phyloP scores from a whole-genome alignment of 37 sponge, comb jelly and placozoan species.

The Lycopodina hypogea region DNA sequence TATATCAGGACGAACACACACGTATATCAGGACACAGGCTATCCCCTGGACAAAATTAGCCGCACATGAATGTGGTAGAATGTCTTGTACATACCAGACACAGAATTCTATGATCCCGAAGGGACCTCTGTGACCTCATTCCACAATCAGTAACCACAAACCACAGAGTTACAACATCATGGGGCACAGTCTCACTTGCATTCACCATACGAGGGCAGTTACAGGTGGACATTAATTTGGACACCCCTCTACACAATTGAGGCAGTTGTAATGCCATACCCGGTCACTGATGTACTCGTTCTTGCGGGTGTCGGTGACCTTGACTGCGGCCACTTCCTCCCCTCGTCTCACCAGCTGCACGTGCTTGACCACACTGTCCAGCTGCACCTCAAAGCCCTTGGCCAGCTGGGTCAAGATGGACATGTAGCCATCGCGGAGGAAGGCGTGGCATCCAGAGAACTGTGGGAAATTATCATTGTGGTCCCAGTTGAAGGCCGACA shows the following conservation, averaged over 20 bases:
- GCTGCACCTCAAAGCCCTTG: constrained; percentile 42
- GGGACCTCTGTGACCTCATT: too few relatives aligned
- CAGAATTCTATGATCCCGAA: too few relatives aligned
- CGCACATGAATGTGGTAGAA: too few relatives aligned
- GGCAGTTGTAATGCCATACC: constrained; percentile 9
- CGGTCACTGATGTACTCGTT: constrained; percentile 4
- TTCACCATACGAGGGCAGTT: too few relatives aligned
- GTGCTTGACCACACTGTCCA: constrained; percentile 43
- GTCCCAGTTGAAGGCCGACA: constrained; percentile 87
- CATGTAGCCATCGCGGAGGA: constrained; percentile 64
- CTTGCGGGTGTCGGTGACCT: constrained; percentile 11
- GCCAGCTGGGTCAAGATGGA: constrained; percentile 45
- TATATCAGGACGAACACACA: background rate
- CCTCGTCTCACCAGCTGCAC: constrained; percentile 22
- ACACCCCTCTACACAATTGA: too few relatives aligned
- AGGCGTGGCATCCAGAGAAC: constrained; percentile 82
- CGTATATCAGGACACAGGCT: background rate
- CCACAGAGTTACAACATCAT: too few relatives aligned
- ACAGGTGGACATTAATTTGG: too few relatives aligned
- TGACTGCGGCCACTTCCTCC: constrained; percentile 9
- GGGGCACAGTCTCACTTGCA: too few relatives aligned
- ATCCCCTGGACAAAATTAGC: too few relatives aligned
- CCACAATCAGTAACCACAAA: too few relatives aligned
- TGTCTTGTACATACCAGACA: too few relatives aligned
- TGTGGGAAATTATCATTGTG: constrained; percentile 85